Conservation (phyloP, 2,888 invertebrate species). For the Thera obeliscata region DNA sequence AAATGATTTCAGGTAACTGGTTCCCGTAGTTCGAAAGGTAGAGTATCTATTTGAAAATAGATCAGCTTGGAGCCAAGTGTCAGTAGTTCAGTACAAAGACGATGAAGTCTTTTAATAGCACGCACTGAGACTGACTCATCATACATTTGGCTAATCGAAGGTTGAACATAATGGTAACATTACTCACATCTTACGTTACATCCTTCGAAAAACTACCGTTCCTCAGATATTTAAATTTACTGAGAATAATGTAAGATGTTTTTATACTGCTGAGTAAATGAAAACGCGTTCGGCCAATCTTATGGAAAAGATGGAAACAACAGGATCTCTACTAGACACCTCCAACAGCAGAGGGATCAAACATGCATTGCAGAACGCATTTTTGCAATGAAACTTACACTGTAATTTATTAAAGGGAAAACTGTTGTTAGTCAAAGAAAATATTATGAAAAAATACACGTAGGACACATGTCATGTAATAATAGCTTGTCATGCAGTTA, state of each 20-base stretch:
- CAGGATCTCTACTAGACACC: too few species aligned
- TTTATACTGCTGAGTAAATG: too few species aligned
- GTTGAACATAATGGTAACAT: slow-evolving; percentile 52
- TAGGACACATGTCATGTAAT: background rate
- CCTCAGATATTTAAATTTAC: slow-evolving; percentile 11
- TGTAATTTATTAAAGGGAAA: too few species aligned
- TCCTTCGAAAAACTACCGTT: slow-evolving; percentile 22
- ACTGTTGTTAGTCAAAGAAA: too few species aligned
- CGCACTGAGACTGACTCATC: slow-evolving; percentile 68
- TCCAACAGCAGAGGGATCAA: too few species aligned
- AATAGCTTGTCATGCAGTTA: background rate
- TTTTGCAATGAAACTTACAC: too few species aligned
- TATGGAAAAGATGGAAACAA: too few species aligned
- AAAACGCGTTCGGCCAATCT: too few species aligned
- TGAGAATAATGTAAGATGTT: background rate
- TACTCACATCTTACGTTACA: slow-evolving; percentile 34
- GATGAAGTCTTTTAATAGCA: slow-evolving; percentile 67
- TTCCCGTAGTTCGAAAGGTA: slow-evolving; percentile 44
- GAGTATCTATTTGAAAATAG: slow-evolving; percentile 54
- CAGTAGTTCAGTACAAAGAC: slow-evolving; percentile 60
- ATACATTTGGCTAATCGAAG: slow-evolving; percentile 76
- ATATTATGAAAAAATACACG: too few species aligned
- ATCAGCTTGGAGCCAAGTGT: slow-evolving; percentile 65
- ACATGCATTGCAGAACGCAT: too few species aligned
- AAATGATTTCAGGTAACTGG: slow-evolving; percentile 33